Evolutionary conservation across 2,888 invertebrate species (phyloP), one percentile per base, ranked within the genome.

Genomic region (Cecidostiba fungosa): DNA sequence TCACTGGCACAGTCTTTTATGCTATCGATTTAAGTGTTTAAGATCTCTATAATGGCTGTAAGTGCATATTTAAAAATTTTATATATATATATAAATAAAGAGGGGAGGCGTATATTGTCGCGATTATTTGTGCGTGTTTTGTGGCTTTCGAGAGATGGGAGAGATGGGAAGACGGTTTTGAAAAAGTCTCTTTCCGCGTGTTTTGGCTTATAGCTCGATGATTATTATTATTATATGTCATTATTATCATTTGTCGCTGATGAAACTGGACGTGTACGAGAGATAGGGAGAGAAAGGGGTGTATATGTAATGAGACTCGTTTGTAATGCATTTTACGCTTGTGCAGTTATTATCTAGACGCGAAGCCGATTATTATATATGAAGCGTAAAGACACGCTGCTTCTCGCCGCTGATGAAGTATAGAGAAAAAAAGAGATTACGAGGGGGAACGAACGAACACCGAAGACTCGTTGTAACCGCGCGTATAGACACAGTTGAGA

Each of bases 281-380:
- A 69, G 19, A 69, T 8, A 66, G n/a, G n/a, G 8, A 59, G n/a
- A 59, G n/a, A 59, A n/a, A 10, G n/a, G 69, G 29, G 66, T 86
- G 62, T 84, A 78, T 72, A 66, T 78, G 50, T 78, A 66, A 59
- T 69, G 54, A 87, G 80, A 79, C 73, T 84, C 62, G 73, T 84
- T 87, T 85, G 66, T 85, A 74, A 85, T 82, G 84, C 82, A 85
- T 82, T 85, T 36, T 78, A 19, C 74, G 82, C 79, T 87, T 87
- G 39, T 72, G 86, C 81, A 86, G 81, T 86, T 84, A 77, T 81
- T 84, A 82, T 69, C 82, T 84, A 84, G 74, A 70, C 47, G 74
- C 72, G 54, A 76, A 72, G 80, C 81, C 26, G 66, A 66, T 82
- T 80, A 77, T 70, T 77, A 77, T 50, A 54, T 76, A 76, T 50